Evolutionary conservation across 2,113 vertebrate species (phyloP).

Genomic region (Nothoprocta perdicaria): DNA sequence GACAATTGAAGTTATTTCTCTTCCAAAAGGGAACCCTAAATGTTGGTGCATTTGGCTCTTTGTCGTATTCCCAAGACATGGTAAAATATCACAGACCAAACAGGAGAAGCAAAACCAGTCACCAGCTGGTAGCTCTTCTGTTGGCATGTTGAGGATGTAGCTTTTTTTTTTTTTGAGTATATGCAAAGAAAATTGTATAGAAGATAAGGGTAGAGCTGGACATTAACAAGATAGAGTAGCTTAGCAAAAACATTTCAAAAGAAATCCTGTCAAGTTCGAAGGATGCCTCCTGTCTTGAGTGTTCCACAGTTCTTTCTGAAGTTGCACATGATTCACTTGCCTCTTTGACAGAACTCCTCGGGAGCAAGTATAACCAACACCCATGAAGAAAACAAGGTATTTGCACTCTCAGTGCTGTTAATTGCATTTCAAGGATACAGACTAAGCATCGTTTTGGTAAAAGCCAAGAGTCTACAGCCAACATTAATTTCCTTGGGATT

Average conservation of each 20-base stretch:
- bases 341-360: neutral
- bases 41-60: neutral
- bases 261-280: neutral
- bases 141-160: fast-evolving
- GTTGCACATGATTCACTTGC: neutral
- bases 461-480: neutral
- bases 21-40: neutral
- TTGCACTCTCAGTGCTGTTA: neutral
- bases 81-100: neutral
- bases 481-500: conserved; percentile 8
- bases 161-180: neutral
- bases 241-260: conserved; percentile 6
- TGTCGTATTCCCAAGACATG: neutral
- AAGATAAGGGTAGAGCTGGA: neutral
- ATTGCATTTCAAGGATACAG: neutral
- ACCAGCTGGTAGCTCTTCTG: neutral
- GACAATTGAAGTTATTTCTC: neutral
- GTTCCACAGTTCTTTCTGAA: neutral
- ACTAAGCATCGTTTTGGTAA: neutral
- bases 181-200: neutral
- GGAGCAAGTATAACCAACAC: neutral
- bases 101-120: neutral
- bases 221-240: neutral
- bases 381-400: neutral
- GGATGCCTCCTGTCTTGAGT: neutral